A percentile compares a stretch with the other conserved stretches of the same genome.
These are phyloP conservation scores for Seriola quinqueradiata DNA, from an alignment of 2,113 vertebrate genomes.

Conservation along the genomic window DNA sequence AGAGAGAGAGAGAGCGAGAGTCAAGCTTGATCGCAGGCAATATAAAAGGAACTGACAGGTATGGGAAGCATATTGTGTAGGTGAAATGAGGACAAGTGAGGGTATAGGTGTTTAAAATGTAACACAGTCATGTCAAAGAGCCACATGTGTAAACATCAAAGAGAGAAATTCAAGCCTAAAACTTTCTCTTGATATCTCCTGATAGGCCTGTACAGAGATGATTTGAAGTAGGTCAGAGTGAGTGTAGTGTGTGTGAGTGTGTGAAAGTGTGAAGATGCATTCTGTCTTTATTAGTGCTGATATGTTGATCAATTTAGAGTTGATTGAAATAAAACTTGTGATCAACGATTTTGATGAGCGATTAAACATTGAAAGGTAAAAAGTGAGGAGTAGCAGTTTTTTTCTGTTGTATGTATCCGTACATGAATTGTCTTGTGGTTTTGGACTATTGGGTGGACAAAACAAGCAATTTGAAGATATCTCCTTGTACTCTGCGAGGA, in stretches of 20 bases:
- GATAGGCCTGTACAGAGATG: background rate
- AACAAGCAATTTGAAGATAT: background rate
- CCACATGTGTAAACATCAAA: background rate
- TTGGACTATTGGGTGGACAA: background rate
- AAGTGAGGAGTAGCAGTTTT: too few species aligned
- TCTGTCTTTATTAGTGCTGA: too few species aligned
- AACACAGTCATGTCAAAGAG: constrained; percentile 9
- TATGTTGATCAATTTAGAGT: too few species aligned
- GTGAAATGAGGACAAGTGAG: constrained; percentile 34
- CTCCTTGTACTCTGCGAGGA: background rate
- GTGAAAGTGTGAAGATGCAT: background rate
- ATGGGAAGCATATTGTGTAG: constrained; percentile 19
- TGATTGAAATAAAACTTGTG: too few species aligned
- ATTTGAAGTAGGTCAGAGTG: background rate
- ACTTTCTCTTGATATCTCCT: constrained; percentile 8
- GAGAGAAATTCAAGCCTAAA: background rate
- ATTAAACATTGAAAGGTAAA: background rate
- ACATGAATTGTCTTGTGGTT: background rate
- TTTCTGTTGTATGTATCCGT: background rate
- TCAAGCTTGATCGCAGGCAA: background rate
- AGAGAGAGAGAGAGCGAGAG: background rate
- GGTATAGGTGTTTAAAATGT: background rate
- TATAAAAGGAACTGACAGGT: constrained; percentile 36
- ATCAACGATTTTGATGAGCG: background rate
- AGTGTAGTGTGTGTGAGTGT: background rate